These are phyloP conservation scores for Tridacna crocea DNA, from an alignment of 2,888 invertebrate species.

Conservation along the genomic window DNA sequence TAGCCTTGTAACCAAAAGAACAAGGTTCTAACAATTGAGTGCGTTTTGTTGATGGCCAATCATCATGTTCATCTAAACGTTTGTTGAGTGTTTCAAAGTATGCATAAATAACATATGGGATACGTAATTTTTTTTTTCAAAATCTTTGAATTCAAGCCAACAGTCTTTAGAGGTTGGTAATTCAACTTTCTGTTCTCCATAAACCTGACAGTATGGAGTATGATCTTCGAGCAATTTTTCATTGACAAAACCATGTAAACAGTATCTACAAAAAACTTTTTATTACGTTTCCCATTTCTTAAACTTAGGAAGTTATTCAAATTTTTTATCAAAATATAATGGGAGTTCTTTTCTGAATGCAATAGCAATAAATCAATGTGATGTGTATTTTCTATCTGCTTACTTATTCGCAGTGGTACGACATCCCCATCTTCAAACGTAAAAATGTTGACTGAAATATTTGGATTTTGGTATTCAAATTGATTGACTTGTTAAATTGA, in stretches of 20 bases:
- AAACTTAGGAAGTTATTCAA: conserved; percentile 34
- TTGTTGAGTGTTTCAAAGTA: conserved; percentile 52
- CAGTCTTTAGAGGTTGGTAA: conserved; percentile 35
- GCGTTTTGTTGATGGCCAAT: conserved; percentile 20
- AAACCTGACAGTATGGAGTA: conserved; percentile 44
- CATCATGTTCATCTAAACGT: conserved; percentile 28
- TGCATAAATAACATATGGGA: conserved; percentile 52
- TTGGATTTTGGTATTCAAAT: conserved; percentile 51
- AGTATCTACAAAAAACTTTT: conserved; percentile 38
- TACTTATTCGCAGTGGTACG: conserved; percentile 23
- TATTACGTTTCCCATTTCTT: conserved; percentile 15
- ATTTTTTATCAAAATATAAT: conserved; percentile 42
- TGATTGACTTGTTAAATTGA: conserved; percentile 37
- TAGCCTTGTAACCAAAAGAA: conserved; percentile 23
- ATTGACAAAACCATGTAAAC: conserved; percentile 42
- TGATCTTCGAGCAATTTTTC: conserved; percentile 27
- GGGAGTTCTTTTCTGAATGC: conserved; percentile 37
- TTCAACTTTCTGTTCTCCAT: conserved; percentile 48
- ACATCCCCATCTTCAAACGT: conserved; percentile 25
- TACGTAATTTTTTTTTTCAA: conserved; percentile 45
- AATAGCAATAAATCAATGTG: conserved; percentile 33
- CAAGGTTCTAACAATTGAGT: conserved; percentile 44
- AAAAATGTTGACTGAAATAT: conserved; percentile 46
- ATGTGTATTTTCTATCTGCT: background rate
- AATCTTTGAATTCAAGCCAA: conserved; percentile 45